These are phyloP conservation scores for Nesometra sesokonis DNA, from an alignment of 35 echinoderm and acorn worm species.

Conservation along the genomic window DNA sequence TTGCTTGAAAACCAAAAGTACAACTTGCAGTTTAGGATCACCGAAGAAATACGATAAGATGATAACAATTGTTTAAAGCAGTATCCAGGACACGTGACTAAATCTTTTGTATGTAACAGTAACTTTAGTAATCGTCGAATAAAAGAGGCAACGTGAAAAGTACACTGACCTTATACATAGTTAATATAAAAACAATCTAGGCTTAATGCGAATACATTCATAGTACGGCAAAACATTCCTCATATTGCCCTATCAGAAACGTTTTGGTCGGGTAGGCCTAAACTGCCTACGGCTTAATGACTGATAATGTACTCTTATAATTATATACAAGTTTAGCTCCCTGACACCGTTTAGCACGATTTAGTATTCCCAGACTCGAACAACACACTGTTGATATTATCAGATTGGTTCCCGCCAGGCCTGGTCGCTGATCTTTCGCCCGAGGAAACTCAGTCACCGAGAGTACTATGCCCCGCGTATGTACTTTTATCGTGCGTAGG, in stretches of 20 bases:
- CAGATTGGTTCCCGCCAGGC: background rate
- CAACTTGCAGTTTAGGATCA: background rate
- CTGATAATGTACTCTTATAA: background rate
- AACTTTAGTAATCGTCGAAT: background rate
- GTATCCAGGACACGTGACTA: background rate
- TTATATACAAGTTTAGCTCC: background rate
- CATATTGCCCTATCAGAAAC: no score
- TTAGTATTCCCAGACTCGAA: background rate
- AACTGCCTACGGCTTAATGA: background rate
- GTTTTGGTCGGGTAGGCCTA: background rate
- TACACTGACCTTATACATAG: background rate
- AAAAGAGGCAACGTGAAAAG: background rate
- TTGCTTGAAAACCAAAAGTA: background rate
- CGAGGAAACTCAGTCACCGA: background rate
- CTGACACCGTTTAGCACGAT: background rate
- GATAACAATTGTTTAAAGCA: background rate
- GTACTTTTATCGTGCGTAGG: background rate
- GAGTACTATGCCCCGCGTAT: background rate
- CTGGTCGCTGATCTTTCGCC: background rate
- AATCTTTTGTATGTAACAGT: background rate
- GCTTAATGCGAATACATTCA: no score
- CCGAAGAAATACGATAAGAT: background rate
- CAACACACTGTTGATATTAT: background rate
- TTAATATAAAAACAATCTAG: no score
- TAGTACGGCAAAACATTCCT: no score